Conservation (phyloP, 1,140 invertebrate species). For the Calycopis cecrops region DNA sequence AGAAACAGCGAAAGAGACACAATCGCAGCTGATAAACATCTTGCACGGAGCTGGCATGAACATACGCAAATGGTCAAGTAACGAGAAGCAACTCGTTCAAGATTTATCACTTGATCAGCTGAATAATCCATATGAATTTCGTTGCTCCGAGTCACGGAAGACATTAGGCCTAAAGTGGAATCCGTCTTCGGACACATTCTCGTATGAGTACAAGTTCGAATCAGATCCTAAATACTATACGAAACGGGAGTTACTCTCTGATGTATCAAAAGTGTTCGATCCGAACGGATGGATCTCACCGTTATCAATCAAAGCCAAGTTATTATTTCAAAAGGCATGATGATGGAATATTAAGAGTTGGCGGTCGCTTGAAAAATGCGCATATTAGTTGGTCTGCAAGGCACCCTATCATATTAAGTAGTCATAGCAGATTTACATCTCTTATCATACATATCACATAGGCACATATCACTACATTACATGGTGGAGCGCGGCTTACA, state of each 20-base stretch:
- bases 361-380: too few relatives aligned
- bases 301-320: too few relatives aligned
- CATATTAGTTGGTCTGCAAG: constrained; percentile 7
- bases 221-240: neutral
- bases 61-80: neutral
- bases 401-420: constrained; percentile 3
- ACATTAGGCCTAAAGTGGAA: too few relatives aligned
- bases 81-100: too few relatives aligned
- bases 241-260: too few relatives aligned
- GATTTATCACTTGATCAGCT: neutral
- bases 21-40: neutral
- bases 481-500: constrained; percentile 1
- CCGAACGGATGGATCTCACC: too few relatives aligned
- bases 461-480: constrained; percentile 1
- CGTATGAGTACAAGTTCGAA: neutral
- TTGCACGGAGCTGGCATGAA: neutral
- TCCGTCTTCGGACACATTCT: too few relatives aligned
- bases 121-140: neutral
- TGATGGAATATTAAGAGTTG: too few relatives aligned
- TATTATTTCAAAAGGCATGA: too few relatives aligned
- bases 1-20: too few relatives aligned
- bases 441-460: constrained; percentile 9
- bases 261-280: too few relatives aligned
- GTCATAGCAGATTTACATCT: neutral
- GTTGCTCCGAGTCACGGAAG: too few relatives aligned